Evolutionary conservation across 1,140 invertebrate genomes (phyloP), one percentile per base, ranked within the genome.

Genomic region (Aricia agestis): DNA sequence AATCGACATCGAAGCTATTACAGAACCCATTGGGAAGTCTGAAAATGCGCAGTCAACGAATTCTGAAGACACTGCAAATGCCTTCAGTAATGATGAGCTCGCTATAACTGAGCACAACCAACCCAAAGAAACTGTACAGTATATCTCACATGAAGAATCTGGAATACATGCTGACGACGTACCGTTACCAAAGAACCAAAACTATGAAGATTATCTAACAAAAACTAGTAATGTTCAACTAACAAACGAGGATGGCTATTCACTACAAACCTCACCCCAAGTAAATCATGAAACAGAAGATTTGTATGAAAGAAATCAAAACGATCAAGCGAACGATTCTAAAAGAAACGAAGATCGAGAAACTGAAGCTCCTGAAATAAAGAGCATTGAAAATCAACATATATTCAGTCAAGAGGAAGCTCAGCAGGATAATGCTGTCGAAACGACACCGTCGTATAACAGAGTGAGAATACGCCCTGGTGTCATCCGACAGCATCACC

Each of bases 381-480:
- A 71, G 74, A 77, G 32, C 76, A 67, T 67, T 42, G 73, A 19
- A 83, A 83, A 71, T 67, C 71, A 45, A 66, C 19, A 18, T 82
- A 58, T 69, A 73, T 82, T 58, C 70, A 73, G 45, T 59, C 72
- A 77, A 52, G 80, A 83, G 74, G 67, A 71, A 67, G 79, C 84
- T 72, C 78, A 81, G 17, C 82, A 84, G 73, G 86, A 87, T 67
- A 83, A 87, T 73, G 69, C 83, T 69, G 78, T 87, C 18, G 85
- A 91, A 81, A 91, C 89, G 18, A 91, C 89, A 71, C 85, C 89
- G 31, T 88, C 89, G 7, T 90, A 90, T 71, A 89, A 91, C 45
- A 84, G 86, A 75, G 87, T 91, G 0, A 81, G 89, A 72, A 78
- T 91, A n/a, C 80, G 89, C 18, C 87, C 89, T 59, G 86, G 87